These are phyloP conservation scores for Cheilosia vernalis DNA, from an alignment of 2,888 invertebrate species.

Conservation along the genomic window DNA sequence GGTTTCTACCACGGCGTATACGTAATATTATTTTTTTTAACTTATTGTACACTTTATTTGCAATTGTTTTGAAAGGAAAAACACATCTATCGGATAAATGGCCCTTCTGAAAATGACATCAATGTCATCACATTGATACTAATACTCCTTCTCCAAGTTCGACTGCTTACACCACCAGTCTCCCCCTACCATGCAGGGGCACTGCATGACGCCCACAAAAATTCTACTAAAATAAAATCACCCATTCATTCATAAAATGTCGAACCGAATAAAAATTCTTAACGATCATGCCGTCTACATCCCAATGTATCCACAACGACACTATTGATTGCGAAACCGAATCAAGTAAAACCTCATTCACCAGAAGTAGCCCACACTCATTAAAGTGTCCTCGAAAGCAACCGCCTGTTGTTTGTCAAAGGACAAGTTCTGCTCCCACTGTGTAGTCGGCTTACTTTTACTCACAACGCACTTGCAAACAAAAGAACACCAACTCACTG, in stretches of 20 bases:
- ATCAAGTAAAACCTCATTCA: conserved; percentile 39
- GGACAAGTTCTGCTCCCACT: conserved; percentile 55
- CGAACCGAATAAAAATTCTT: conserved; percentile 29
- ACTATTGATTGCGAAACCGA: conserved; percentile 18
- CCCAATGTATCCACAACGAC: conserved; percentile 26
- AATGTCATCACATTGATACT: no score
- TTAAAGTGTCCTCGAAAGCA: conserved; percentile 49
- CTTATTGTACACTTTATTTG: background rate
- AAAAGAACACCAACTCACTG: background rate
- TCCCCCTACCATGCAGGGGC: no score
- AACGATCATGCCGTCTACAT: conserved; percentile 15
- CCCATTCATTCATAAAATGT: conserved; percentile 35
- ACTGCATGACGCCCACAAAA: background rate
- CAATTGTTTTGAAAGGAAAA: no score
- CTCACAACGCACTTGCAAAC: conserved; percentile 2
- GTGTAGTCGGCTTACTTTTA: conserved; percentile 28
- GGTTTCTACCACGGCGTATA: conserved; percentile 13
- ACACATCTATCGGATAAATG: no score
- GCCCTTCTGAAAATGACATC: no score
- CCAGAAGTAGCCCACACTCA: conserved; percentile 35
- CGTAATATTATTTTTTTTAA: background rate
- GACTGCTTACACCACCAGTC: no score
- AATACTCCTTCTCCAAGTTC: no score
- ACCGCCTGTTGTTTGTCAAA: conserved; percentile 38
- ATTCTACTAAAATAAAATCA: background rate